Percentiles rank a stretch among this genome's conserved stretches.
phyloP scores from a whole-genome alignment of 2,797 vertebrate species.

The Parauchenoglanis punctatus region DNA sequence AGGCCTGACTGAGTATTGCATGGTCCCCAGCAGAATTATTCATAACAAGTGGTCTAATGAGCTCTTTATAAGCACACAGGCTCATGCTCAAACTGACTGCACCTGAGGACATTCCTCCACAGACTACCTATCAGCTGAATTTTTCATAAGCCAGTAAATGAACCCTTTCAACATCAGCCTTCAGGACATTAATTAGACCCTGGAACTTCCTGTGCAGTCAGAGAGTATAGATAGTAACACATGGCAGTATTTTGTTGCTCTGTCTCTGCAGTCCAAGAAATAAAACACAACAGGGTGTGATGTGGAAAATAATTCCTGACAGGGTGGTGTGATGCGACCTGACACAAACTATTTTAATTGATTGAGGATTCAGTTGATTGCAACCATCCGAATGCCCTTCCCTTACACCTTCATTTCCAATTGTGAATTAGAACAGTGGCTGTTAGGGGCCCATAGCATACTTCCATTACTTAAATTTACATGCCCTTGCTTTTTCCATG shows the following conservation, averaged over 20 bases:
- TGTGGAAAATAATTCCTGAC: not conserved
- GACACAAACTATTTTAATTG: no score
- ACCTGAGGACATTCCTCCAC: conserved; percentile 35
- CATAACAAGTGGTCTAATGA: conserved; percentile 52
- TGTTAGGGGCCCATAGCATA: no score
- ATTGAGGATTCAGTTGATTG: no score
- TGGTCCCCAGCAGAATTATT: conserved; percentile 49
- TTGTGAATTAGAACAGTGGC: no score
- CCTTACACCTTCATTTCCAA: no score
- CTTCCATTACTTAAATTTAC: no score
- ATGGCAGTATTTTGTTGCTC: not conserved
- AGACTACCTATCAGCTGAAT: conserved; percentile 49
- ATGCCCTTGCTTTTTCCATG: no score
- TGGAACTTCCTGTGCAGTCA: conserved; percentile 5
- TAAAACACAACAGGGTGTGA: not conserved
- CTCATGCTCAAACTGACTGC: conserved; percentile 19
- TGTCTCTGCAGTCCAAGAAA: not conserved
- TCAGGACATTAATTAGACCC: conserved; percentile 32
- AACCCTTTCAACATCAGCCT: conserved; percentile 18
- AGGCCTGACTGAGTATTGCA: conserved; percentile 26
- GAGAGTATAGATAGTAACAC: conserved; percentile 7
- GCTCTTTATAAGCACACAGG: conserved; percentile 14
- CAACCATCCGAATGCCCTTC: no score
- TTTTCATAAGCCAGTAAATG: conserved; percentile 45
- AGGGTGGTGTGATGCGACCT: not conserved